Base-by-base conservation (phyloP, 2,888 invertebrate species). In the Myopa tessellatipennis region DNA sequence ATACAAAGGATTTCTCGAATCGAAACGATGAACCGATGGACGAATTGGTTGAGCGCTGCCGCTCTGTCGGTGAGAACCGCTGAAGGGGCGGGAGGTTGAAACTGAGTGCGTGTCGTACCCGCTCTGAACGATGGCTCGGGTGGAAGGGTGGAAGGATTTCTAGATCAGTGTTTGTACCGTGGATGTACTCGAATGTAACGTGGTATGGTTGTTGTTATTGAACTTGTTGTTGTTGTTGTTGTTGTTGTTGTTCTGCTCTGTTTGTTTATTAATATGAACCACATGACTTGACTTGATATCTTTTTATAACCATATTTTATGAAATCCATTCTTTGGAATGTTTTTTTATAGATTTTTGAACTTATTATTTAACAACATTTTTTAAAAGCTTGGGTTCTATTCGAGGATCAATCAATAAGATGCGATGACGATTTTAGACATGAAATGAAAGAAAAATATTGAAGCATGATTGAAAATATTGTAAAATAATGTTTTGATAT, bases 1-100 rank as follows among this genome's bases (percentile, higher is more conserved):
- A 74, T 74, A 74, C 74, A 74, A 74, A 50, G 74, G 52, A 45
- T 73, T 74, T 74, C 5, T 74, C 18, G 40, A 14, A 40, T 68
- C 50, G n/a, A 40, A 16, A 16, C 40, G n/a, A 14, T 40, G 18
- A 38, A 67, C 26, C 14, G n/a, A 34, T 38, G 26, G 45, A 70
- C 52, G n/a, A 14, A 52, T 50, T 18, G 10, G 50, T 50, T 52
- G 4, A 26, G 14, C 52, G 52, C 26, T 61, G n/a, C 18, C 7
- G 61, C 63, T 40, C 26, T 60, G 61, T 14, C 36, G 55, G 52
- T 26, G 69, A 76, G 60, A 74, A 70, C 61, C 68, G 50, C 14
- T 65, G 8, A 50, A 4, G 72, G 68, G n/a, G 16, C 40, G 55
- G 61, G 58, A 45, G 34, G 52, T 52, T 14, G 16, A 18, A 34